Evolutionary conservation across 2,797 vertebrate genomes (phyloP), one percentile per base, ranked within the genome.

Genomic region (Gambusia yucatana): DNA sequence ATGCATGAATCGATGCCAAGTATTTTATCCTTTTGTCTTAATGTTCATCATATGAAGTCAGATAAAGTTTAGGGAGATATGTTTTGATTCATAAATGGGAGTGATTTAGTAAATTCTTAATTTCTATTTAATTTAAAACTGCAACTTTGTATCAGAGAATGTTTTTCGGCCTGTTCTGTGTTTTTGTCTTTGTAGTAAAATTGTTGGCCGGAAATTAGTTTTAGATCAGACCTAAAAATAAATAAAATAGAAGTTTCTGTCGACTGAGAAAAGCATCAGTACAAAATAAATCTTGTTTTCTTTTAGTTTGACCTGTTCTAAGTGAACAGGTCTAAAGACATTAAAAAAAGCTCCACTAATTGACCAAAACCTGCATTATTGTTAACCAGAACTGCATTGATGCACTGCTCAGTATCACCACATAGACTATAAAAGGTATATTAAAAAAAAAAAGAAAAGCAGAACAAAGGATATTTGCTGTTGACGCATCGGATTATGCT

Each of bases 401-500:
- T 16, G 3, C 39, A 28, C 11, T 65, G 0, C 36, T 65, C 63
- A 28, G 20, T 16, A n/a, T 28, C 41, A 16, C 7, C 4, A 44
- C 25, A 70, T n/a, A 11, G 28, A 2, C 59, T 16, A n/a, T 28
- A 44, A 14, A 44, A 70, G 39, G 41, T 70, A 2, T 77, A 30
- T 50, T 25, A 33, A 20, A 22, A 28, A 10, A 39, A 7, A 43
- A 7, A 22, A 25, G n/a, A 59, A 47, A 57, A 80, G 39, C 25
- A 70, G 67, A 44, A 70, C 67, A 70, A 70, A 70, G 41, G 41
- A 70, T 43, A 69, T 44, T 46, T 47, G 14, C 17, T 6, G 39
- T n/a, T 78, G 80, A 76, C 3, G 2, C 48, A 55, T 28, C 33
- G 39, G 28, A 50, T 70, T 72, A 41, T 47, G 63, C 55, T 87